Evolutionary conservation across 2,888 invertebrate genomes (phyloP).

Genomic region (Hedya salicella): DNA sequence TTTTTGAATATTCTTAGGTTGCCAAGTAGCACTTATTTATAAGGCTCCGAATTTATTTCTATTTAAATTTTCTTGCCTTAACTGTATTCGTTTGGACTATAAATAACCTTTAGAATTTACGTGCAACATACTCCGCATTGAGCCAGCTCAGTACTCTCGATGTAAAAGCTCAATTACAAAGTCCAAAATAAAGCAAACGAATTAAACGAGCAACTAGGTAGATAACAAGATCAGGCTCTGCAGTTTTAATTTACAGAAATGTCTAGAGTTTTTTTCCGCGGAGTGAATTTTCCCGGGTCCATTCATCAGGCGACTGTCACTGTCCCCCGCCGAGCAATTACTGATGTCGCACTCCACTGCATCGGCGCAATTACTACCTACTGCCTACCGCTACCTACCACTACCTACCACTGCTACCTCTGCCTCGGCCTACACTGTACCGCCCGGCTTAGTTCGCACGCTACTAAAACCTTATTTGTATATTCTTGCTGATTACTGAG

Average conservation of each 20-base stretch:
- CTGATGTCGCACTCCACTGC: conserved; percentile 77
- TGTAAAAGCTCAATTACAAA: conserved; percentile 30
- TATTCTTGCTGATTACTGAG: conserved; percentile 8
- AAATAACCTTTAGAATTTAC: not conserved
- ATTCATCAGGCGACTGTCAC: conserved; percentile 78
- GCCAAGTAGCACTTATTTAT: no score
- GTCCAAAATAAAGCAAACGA: conserved; percentile 44
- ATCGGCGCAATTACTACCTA: conserved; percentile 67
- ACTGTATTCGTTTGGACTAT: not conserved
- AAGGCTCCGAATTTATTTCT: no score
- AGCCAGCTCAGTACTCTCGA: not conserved
- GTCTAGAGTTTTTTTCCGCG: conserved; percentile 69
- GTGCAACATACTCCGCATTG: not conserved
- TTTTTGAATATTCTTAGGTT: no score
- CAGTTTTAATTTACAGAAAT: conserved; percentile 75
- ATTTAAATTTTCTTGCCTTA: no score
- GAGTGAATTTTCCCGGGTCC: conserved; percentile 69
- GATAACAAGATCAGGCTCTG: conserved; percentile 63
- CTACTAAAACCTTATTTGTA: conserved; percentile 28
- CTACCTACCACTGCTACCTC: conserved; percentile 5
- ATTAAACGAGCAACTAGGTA: conserved; percentile 48
- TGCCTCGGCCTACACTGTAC: conserved; percentile 11
- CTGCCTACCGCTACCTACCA: conserved; percentile 47
- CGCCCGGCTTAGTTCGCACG: conserved; percentile 9
- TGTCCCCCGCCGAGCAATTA: conserved; percentile 76